These are phyloP conservation scores for Lepus timidus DNA, from an alignment of 2,113 vertebrate species.

Conservation along the genomic window DNA sequence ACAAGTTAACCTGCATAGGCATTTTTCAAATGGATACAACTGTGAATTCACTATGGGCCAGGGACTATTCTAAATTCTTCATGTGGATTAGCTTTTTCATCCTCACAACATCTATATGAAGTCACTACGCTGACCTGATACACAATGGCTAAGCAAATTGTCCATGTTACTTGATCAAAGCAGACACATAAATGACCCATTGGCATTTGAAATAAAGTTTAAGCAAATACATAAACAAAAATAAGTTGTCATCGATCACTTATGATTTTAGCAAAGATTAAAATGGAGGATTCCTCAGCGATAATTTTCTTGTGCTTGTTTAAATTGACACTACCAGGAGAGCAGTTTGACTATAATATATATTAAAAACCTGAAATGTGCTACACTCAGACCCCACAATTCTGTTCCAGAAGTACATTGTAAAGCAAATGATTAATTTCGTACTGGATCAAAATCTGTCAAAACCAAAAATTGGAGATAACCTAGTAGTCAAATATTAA, in stretches of 20 bases:
- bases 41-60: not conserved
- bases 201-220: not conserved
- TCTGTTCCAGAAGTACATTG: not conserved
- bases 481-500: not conserved
- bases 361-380: not conserved
- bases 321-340: not conserved
- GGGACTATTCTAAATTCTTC: not conserved
- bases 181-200: not conserved
- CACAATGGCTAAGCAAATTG: not conserved
- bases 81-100: conserved; percentile 12
- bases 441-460: not conserved
- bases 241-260: not conserved
- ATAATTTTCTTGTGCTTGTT: not conserved
- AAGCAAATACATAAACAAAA: not conserved
- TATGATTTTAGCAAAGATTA: not conserved
- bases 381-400: not conserved
- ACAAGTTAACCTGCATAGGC: not conserved
- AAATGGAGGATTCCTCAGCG: not conserved
- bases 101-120: not conserved
- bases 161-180: not conserved
- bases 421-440: conserved; percentile 18
- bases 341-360: not conserved
- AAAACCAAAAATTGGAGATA: not conserved
- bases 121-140: not conserved
- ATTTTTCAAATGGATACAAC: not conserved